Percentiles rank a stretch among this genome's conserved stretches.
These are phyloP conservation scores for Ophiodon elongatus DNA, from an alignment of 2,113 vertebrate species.

Conservation along the genomic window DNA sequence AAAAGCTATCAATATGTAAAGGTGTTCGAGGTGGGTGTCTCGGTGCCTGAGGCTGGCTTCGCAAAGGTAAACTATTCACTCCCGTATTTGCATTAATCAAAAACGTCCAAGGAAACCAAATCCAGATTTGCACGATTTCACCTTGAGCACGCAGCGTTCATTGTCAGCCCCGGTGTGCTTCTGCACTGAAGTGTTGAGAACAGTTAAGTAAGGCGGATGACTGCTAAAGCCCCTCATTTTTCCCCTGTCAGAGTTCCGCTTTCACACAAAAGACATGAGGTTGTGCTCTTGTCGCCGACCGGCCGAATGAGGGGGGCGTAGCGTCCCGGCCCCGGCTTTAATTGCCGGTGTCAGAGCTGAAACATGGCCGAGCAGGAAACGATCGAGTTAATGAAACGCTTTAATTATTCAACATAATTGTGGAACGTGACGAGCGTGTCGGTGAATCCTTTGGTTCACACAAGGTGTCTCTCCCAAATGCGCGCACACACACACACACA, in stretches of 20 bases:
- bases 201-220: conserved; percentile 65
- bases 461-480: conserved; percentile 22
- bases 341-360: conserved; percentile 67
- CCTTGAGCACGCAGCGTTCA: conserved; percentile 54
- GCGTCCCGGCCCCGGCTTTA: conserved; percentile 43
- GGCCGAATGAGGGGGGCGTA: conserved; percentile 41
- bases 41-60: conserved; percentile 16
- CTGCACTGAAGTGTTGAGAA: conserved; percentile 55
- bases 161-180: conserved; percentile 53
- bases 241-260: conserved; percentile 53
- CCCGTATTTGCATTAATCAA: conserved; percentile 53
- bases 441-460: conserved; percentile 65
- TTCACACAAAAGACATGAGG: conserved; percentile 46
- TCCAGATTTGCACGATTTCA: conserved; percentile 64
- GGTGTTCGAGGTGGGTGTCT: conserved; percentile 33
- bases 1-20: conserved; percentile 48
- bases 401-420: conserved; percentile 81
- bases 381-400: conserved; percentile 80
- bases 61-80: conserved; percentile 46
- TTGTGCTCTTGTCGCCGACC: conserved; percentile 34
- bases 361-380: conserved; percentile 75
- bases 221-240: conserved; percentile 59
- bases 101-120: conserved; percentile 37
- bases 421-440: conserved; percentile 66
- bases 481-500: conserved; percentile 14